Conservation (phyloP, 2,888 invertebrate genomes). For the Chloroclysta siterata region DNA sequence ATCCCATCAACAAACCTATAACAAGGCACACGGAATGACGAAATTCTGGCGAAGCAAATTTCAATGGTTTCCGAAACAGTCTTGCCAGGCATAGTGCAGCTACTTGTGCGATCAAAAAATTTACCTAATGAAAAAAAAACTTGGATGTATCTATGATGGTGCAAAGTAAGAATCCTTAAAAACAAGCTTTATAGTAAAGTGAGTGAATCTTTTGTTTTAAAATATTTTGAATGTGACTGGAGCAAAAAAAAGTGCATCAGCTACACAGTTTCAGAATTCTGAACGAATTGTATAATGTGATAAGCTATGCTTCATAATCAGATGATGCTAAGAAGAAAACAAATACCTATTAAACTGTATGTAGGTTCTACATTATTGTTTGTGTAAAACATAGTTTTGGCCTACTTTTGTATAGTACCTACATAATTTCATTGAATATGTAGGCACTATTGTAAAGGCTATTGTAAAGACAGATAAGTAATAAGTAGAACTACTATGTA, state of each 20-base stretch:
- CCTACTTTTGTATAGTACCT: not conserved
- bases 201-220: not conserved
- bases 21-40: slow-evolving; percentile 92
- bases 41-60: slow-evolving; percentile 88
- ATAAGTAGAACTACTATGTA: not conserved
- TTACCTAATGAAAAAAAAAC: slow-evolving; percentile 87
- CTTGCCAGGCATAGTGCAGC: slow-evolving; percentile 92
- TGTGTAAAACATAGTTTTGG: not conserved
- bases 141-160: slow-evolving; percentile 47
- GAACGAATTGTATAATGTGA: not conserved
- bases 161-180: slow-evolving; percentile 23
- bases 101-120: slow-evolving; percentile 93
- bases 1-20: slow-evolving; percentile 92
- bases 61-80: slow-evolving; percentile 90
- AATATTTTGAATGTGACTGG: not conserved
- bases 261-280: not conserved
- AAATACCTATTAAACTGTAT: not conserved
- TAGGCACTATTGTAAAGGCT: not conserved
- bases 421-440: not conserved
- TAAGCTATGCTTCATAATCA: slow-evolving; percentile 2
- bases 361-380: not conserved
- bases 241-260: not conserved
- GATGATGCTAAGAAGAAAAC: not conserved
- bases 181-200: not conserved
- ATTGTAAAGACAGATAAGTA: not conserved